Evolutionary conservation across 2,888 invertebrate genomes (phyloP).

Genomic region (Chaitophorus viminalis): DNA sequence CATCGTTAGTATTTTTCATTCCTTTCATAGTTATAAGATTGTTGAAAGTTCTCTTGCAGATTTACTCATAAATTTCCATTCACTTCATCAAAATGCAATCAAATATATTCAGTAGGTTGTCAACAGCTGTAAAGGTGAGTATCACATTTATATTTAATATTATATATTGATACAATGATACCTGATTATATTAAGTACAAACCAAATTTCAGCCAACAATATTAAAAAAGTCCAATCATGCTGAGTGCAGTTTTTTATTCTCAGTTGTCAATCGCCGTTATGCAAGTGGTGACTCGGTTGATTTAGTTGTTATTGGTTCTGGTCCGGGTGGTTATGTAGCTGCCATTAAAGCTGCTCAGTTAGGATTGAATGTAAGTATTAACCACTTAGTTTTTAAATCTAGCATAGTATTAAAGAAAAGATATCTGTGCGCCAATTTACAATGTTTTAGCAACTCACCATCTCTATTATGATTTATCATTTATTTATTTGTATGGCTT

Average conservation of each 20-base stretch:
- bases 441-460: neutral
- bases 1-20: neutral
- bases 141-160: neutral
- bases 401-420: neutral
- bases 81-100: conserved; percentile 63
- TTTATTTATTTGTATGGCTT: no score
- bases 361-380: conserved; percentile 91
- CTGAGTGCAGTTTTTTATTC: conserved; percentile 12
- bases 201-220: conserved; percentile 25
- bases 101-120: conserved; percentile 64
- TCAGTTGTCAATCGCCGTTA: conserved; percentile 68
- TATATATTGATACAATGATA: neutral
- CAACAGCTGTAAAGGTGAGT: conserved; percentile 63
- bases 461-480: conserved; percentile 6
- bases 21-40: neutral
- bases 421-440: no score
- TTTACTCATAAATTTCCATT: neutral
- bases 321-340: conserved; percentile 99
- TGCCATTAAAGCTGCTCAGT: conserved; percentile 97
- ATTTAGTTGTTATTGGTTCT: conserved; percentile 96
- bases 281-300: conserved; percentile 82
- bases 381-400: neutral
- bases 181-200: neutral
- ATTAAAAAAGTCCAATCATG: conserved; percentile 26
- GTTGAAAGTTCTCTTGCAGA: neutral